phyloP scores from a whole-genome alignment of 2,888 invertebrate genomes.

The Coelogynopora nodosa region DNA sequence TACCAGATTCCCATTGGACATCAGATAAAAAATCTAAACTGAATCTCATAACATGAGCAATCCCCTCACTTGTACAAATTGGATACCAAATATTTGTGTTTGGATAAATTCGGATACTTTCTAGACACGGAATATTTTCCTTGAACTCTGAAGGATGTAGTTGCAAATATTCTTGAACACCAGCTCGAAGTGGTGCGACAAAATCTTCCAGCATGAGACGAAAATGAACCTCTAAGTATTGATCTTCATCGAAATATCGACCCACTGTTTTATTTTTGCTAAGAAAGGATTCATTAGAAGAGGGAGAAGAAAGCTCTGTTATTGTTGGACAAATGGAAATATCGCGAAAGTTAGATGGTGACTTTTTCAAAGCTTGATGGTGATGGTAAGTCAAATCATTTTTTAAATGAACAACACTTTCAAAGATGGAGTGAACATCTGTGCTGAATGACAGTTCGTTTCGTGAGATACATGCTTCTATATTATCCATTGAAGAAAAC shows the following conservation, averaged over 20 bases:
- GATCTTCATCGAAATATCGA: constrained; percentile 67
- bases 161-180: constrained; percentile 65
- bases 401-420: no score
- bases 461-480: not conserved
- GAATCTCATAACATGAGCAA: constrained; percentile 52
- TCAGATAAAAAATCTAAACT: constrained; percentile 44
- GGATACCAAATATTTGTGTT: constrained; percentile 52
- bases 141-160: constrained; percentile 45
- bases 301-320: constrained; percentile 54
- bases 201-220: constrained; percentile 76
- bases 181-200: constrained; percentile 71
- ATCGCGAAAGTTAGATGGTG: constrained; percentile 59
- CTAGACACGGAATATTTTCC: not conserved
- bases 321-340: constrained; percentile 57
- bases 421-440: not conserved
- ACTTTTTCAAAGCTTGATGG: not conserved
- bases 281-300: constrained; percentile 60
- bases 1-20: constrained; percentile 62
- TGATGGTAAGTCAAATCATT: not conserved
- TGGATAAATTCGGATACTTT: constrained; percentile 51
- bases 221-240: constrained; percentile 76
- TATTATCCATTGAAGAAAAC: no score
- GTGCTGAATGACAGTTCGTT: not conserved
- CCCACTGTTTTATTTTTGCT: constrained; percentile 68
- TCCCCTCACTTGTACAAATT: constrained; percentile 51